These are phyloP conservation scores for Telenomus remus DNA, from an alignment of 1,140 invertebrate genomes.

Conservation along the genomic window DNA sequence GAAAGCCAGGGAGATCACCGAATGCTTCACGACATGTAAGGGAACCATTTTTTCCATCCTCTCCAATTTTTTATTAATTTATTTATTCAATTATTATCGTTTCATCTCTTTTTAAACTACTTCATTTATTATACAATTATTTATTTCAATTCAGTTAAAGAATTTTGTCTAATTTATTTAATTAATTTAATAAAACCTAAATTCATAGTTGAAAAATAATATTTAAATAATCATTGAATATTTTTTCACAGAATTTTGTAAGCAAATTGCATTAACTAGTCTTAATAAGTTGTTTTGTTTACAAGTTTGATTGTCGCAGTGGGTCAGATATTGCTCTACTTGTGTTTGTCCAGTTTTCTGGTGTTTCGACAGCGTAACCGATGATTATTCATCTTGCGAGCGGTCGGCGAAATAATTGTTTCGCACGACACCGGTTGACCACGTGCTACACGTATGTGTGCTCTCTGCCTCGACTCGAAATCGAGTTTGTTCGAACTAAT, in stretches of 20 bases:
- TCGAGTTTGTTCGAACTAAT: slow-evolving; percentile 25
- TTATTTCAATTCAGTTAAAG: too few species aligned
- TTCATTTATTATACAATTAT: background rate
- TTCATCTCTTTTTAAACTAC: background rate
- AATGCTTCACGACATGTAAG: slow-evolving; percentile 36
- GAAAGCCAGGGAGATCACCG: slow-evolving; percentile 48
- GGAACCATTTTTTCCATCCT: slow-evolving; percentile 17
- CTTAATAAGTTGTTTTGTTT: too few species aligned
- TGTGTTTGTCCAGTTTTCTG: background rate
- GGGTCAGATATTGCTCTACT: too few species aligned
- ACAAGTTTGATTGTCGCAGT: too few species aligned
- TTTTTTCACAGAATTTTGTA: too few species aligned
- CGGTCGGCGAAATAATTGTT: slow-evolving; percentile 29
- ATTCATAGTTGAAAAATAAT: too few species aligned
- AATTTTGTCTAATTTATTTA: too few species aligned
- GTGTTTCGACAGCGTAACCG: slow-evolving; percentile 1
- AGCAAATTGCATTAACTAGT: too few species aligned
- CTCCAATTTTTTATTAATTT: slow-evolving; percentile 8
- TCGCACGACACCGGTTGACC: slow-evolving; percentile 49
- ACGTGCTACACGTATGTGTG: slow-evolving; percentile 47
- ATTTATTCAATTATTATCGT: slow-evolving; percentile 2
- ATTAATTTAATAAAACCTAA: too few species aligned
- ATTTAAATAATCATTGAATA: too few species aligned
- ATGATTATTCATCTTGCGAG: slow-evolving; percentile 5
- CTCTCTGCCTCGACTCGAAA: slow-evolving; percentile 25